A percentile compares a stretch with the other conserved stretches of the same genome.
Conservation (phyloP, 1,140 invertebrate genomes). For the Magallana ariakensis region DNA sequence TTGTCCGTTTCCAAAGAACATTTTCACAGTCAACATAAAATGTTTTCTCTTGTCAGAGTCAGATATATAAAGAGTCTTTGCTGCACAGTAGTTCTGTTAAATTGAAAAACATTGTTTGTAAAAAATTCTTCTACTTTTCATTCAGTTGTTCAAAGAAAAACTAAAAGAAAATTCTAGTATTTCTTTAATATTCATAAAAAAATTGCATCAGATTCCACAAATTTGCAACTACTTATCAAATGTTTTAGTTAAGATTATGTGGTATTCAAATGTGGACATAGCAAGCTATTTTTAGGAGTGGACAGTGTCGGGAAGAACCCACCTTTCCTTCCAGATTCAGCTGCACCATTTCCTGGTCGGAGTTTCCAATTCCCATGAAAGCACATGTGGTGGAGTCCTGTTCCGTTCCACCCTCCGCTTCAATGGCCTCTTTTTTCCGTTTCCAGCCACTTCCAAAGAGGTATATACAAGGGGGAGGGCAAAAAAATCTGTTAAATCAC, state of each 20-base stretch:
- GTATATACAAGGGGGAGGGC: conserved; percentile 99
- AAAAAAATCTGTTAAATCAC: conserved; percentile 89
- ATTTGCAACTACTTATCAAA: too few species aligned
- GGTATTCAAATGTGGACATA: too few species aligned
- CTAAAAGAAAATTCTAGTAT: too few species aligned
- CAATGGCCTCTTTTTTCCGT: conserved; percentile 88
- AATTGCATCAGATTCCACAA: too few species aligned
- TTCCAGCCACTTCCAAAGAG: conserved; percentile 98
- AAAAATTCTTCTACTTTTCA: too few species aligned
- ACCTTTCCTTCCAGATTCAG: conserved; percentile 93
- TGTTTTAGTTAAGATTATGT: too few species aligned
- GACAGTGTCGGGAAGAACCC: too few species aligned
- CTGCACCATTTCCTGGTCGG: conserved; percentile 99
- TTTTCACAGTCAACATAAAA: conserved; percentile 99
- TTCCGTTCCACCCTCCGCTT: conserved; percentile 72
- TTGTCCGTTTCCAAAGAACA: conserved; percentile 99
- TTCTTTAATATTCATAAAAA: too few species aligned
- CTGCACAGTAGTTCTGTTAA: conserved; percentile 97
- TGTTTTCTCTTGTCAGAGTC: conserved; percentile 99
- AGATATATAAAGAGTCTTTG: conserved; percentile 99
- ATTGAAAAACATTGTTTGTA: conserved; percentile 41
- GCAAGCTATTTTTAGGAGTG: too few species aligned
- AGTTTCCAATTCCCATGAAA: conserved; percentile 99
- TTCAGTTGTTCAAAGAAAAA: too few species aligned
- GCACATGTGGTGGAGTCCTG: conserved; percentile 90